Evolutionary conservation across 2,888 invertebrate genomes (phyloP).

Genomic region (Drosophila setosimentum): DNA sequence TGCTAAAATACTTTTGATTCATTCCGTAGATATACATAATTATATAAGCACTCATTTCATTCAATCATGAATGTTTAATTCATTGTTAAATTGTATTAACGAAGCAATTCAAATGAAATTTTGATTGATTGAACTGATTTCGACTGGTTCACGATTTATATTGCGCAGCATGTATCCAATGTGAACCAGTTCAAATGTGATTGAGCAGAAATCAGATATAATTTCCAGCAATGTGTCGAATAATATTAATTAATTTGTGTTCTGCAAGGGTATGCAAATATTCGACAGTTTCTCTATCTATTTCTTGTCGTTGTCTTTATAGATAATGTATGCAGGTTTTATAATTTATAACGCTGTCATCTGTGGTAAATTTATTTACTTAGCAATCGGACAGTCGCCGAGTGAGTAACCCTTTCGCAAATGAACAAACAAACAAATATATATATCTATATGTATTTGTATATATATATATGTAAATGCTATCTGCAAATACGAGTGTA

Average conservation of each 20-base stretch:
- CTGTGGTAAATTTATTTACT: slow-evolving; percentile 61
- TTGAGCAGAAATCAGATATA: background rate
- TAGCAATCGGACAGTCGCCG: slow-evolving; percentile 4
- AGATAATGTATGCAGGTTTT: slow-evolving; percentile 50
- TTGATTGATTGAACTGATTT: background rate
- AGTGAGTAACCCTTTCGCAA: slow-evolving; percentile 55
- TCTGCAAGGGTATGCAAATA: background rate
- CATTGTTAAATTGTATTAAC: background rate
- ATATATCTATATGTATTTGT: no score
- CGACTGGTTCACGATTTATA: background rate
- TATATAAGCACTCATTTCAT: background rate
- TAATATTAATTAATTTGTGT: background rate
- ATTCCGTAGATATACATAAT: background rate
- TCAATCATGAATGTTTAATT: background rate
- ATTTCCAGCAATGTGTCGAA: background rate
- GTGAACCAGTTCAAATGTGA: slow-evolving; percentile 7
- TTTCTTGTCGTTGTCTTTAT: background rate
- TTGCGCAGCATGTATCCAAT: background rate
- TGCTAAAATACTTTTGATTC: background rate
- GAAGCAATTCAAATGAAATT: background rate
- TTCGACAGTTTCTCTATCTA: background rate
- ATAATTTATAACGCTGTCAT: slow-evolving; percentile 58
- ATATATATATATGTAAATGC: slow-evolving; percentile 43
- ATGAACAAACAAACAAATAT: slow-evolving; percentile 4
- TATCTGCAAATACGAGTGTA: slow-evolving; percentile 29